These are phyloP conservation scores for Dromococcyx pavoninus DNA, from an alignment of 2,797 vertebrate genomes.

Conservation along the genomic window DNA sequence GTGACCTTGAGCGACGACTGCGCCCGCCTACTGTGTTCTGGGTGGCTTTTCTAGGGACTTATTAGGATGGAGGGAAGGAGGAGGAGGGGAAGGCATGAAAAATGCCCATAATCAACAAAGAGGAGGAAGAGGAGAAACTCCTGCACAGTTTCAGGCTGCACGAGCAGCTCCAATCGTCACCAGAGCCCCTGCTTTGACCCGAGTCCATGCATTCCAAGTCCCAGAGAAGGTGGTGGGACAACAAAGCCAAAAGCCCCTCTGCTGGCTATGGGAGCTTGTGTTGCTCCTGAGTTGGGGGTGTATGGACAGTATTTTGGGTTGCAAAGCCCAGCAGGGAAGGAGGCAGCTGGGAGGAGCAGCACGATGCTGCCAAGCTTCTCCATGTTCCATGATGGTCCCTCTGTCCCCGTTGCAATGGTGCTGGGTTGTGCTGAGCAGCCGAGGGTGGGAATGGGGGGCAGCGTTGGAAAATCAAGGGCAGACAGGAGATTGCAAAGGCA, in stretches of 20 bases:
- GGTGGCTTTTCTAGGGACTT: background rate
- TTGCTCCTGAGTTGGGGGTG: background rate
- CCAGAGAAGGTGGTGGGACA: background rate
- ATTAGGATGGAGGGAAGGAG: background rate
- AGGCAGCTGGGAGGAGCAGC: accelerated
- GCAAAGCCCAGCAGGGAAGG: background rate
- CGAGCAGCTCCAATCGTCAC: background rate
- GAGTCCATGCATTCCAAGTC: background rate
- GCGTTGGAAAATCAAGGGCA: background rate
- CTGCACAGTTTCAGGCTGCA: accelerated
- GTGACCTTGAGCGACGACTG: background rate
- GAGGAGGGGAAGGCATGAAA: background rate
- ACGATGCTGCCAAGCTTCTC: background rate
- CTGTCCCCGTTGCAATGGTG: accelerated
- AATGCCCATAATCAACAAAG: background rate
- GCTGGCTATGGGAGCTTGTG: accelerated
- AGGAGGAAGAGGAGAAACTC: background rate
- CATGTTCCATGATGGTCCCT: accelerated
- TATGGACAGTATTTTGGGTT: background rate
- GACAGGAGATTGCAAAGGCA: accelerated
- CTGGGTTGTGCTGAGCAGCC: accelerated
- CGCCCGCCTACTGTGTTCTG: accelerated
- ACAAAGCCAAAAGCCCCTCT: background rate
- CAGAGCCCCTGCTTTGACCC: background rate
- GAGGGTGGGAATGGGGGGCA: too few species aligned